phyloP scores from a whole-genome alignment of 2,888 invertebrate species.

The Ophion ellenae region DNA sequence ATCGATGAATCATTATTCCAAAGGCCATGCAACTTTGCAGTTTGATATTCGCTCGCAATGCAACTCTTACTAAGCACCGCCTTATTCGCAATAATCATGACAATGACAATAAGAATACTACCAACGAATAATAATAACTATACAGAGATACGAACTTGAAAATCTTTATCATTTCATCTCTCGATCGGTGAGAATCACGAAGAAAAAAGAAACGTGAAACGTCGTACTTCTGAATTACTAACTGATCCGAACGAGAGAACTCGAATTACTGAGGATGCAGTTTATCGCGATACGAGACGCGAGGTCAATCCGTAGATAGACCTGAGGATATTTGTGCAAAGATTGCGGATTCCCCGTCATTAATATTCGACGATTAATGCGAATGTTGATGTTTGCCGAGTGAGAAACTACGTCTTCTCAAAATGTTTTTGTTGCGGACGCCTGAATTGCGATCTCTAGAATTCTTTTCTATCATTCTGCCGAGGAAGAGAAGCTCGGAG shows the following conservation, averaged over 20 bases:
- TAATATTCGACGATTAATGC: constrained; percentile 10
- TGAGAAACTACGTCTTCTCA: not conserved
- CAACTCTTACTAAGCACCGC: not conserved
- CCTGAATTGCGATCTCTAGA: not conserved
- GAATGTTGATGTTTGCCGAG: not conserved
- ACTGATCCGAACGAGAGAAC: not conserved
- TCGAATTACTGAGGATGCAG: constrained; percentile 46
- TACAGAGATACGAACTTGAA: constrained; percentile 17
- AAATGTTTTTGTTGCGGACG: not conserved
- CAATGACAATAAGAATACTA: not conserved
- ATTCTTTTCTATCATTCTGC: not conserved
- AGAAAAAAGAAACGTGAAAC: not conserved
- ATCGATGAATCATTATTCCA: constrained; percentile 46
- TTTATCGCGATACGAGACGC: constrained; percentile 1
- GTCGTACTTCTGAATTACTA: not conserved
- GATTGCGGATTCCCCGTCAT: constrained; percentile 24
- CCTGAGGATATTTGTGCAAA: constrained; percentile 15
- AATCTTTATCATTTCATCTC: not conserved
- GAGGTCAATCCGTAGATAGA: constrained; percentile 39
- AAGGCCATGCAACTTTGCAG: constrained; percentile 39
- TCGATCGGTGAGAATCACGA: not conserved
- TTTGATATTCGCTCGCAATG: constrained; percentile 9
- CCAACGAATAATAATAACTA: not conserved
- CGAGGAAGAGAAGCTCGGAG: not conserved
- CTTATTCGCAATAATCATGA: not conserved